Conservation (phyloP, 2,888 invertebrate species). For the Leptinotarsa peninsularis region DNA sequence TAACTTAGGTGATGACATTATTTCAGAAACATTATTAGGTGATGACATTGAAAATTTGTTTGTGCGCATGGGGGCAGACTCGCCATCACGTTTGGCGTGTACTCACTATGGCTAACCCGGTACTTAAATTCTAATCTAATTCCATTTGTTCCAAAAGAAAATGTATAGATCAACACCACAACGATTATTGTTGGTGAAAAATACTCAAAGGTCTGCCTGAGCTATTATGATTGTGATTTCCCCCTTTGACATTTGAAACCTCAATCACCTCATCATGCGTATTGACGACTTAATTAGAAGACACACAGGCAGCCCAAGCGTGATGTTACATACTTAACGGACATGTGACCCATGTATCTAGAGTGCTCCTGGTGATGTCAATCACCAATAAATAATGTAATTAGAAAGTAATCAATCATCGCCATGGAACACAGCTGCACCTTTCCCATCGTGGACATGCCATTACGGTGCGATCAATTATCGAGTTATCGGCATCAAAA, state of each 20-base stretch:
- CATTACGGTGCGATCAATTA: slow-evolving; percentile 60
- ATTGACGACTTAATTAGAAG: slow-evolving; percentile 44
- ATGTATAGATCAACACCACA: too few species aligned
- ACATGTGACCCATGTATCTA: slow-evolving; percentile 47
- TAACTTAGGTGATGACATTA: too few species aligned
- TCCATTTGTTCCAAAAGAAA: too few species aligned
- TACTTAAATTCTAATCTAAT: too few species aligned
- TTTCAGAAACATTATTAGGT: too few species aligned
- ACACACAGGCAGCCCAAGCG: slow-evolving; percentile 35
- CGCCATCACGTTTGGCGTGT: too few species aligned
- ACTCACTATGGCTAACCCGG: too few species aligned
- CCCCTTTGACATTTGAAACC: slow-evolving; percentile 22
- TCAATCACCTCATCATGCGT: slow-evolving; percentile 32
- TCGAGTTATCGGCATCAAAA: slow-evolving; percentile 51
- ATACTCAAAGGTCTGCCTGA: too few species aligned
- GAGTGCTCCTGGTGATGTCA: slow-evolving; percentile 54
- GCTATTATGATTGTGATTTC: not conserved
- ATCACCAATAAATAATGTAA: slow-evolving; percentile 65
- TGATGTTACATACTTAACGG: slow-evolving; percentile 43
- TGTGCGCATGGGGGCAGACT: too few species aligned
- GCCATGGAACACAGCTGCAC: slow-evolving; percentile 59
- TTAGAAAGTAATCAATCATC: slow-evolving; percentile 65
- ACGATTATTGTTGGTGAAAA: too few species aligned
- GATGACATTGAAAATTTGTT: too few species aligned
- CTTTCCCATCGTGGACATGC: slow-evolving; percentile 58